These are phyloP conservation scores for Eptesicus fuscus DNA, from an alignment of 2,113 vertebrate genomes.

Conservation along the genomic window DNA sequence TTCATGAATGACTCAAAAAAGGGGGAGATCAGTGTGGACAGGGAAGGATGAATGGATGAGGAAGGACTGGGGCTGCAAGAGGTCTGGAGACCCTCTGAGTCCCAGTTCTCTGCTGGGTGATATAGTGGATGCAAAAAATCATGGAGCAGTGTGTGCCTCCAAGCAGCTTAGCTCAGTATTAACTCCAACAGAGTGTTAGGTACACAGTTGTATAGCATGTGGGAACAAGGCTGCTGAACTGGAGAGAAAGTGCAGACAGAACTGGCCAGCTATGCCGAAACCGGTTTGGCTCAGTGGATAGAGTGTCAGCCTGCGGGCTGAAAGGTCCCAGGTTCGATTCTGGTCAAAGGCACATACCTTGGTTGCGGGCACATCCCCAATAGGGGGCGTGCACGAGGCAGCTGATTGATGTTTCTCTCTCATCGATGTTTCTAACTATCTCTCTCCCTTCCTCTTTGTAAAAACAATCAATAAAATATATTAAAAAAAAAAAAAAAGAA, in stretches of 20 bases:
- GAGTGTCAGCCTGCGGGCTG: too few species aligned
- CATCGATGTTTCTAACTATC: too few species aligned
- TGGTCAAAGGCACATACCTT: too few species aligned
- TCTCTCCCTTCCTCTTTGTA: too few species aligned
- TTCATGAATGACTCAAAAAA: background rate
- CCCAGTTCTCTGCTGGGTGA: background rate
- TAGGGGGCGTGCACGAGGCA: too few species aligned
- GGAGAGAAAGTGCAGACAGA: background rate
- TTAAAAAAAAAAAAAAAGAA: background rate
- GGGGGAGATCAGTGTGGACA: background rate
- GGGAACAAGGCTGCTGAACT: background rate
- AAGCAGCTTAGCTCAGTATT: background rate
- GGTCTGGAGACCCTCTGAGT: background rate
- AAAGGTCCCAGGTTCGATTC: too few species aligned
- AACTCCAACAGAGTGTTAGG: background rate
- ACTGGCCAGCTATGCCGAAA: background rate
- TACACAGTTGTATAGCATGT: background rate
- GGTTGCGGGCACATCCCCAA: too few species aligned
- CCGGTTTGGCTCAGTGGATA: too few species aligned
- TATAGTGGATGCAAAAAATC: background rate
- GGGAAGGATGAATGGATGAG: background rate
- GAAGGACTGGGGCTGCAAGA: background rate
- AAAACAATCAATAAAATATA: too few species aligned
- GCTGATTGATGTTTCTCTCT: too few species aligned
- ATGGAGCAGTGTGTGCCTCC: background rate